Base-by-base conservation (phyloP, 2,113 vertebrate species). In the Sebastes fasciatus region DNA sequence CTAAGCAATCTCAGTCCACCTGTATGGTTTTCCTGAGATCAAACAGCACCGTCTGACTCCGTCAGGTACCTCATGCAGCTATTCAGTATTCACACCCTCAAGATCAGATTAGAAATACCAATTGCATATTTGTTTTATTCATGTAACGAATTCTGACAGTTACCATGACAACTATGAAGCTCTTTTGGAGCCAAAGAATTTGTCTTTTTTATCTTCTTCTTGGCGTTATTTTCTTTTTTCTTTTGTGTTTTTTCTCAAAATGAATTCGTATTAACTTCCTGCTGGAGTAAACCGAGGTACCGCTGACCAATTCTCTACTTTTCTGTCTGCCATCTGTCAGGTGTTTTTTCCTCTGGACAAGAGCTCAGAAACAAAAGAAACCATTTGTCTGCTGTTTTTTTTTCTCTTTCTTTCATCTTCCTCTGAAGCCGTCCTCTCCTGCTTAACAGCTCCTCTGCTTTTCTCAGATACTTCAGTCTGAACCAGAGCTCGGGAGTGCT, bases 401-500 rank as follows among this genome's bases (percentile, higher is more conserved):
- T 60, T 4, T 57, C 6, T 10, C 12, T 84, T 43, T 55, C 40
- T 73, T 64, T 83, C 2, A 45, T 88, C 79, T 73, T 64, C 10
- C 62, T 4, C 42, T 71, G 45, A 80, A 79, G 52, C 34, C 9
- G 12, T 68, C 14, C n/a, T 75, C 64, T 62, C 54, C 42, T 55
- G 21, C 75, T 64, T 69, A 6, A 81, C 34, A 67, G 72, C 80
- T 84, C 46, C 34, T 88, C 13, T 77, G 49, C 26, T 77, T 78
- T 79, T 63, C 54, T 43, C 89, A 98, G 97, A 77, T 95, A 93
- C 93, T 97, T 98, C 92, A 94, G 94, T 71, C 79, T 97, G 90
- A 96, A 97, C 94, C 95, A 94, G 89, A 96, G 94, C 89, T 96
- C 96, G 4, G 97, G 97, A 58, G 90, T 92, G 74, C 92, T 97